These are phyloP conservation scores for Drosophila ustulata DNA, from an alignment of 2,888 invertebrate species.

Conservation along the genomic window DNA sequence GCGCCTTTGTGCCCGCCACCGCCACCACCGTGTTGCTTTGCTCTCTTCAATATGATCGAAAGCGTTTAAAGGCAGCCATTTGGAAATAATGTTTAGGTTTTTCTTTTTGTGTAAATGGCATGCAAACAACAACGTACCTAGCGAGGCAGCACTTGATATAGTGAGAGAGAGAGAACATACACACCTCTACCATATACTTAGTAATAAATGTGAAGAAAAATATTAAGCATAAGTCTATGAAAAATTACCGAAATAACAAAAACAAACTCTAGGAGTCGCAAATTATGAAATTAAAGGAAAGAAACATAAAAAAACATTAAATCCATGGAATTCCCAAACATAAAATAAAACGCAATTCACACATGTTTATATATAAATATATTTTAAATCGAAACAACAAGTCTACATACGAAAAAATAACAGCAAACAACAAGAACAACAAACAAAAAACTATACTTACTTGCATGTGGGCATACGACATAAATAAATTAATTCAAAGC, in stretches of 20 bases:
- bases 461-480: conserved; percentile 71
- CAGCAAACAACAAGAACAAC: conserved; percentile 2
- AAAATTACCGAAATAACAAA: conserved; percentile 58
- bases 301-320: conserved; percentile 61
- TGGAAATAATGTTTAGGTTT: conserved; percentile 15
- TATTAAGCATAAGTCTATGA: conserved; percentile 73
- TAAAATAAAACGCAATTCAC: conserved; percentile 63
- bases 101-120: conserved; percentile 20
- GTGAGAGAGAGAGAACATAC: conserved; percentile 58
- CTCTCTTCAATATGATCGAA: conserved; percentile 46
- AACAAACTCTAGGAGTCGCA: conserved; percentile 66
- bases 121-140: conserved; percentile 33
- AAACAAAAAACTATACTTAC: conserved; percentile 41
- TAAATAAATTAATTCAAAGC: conserved; percentile 69
- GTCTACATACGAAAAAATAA: conserved; percentile 25
- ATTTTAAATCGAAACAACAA: conserved; percentile 58
- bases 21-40: conserved; percentile 66
- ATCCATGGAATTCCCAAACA: conserved; percentile 69
- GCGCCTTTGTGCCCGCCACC: conserved; percentile 59
- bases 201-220: conserved; percentile 77
- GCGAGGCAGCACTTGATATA: conserved; percentile 58
- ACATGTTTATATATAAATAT: conserved; percentile 61
- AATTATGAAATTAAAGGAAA: conserved; percentile 69
- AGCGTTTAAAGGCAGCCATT: conserved; percentile 52
- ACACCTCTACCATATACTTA: conserved; percentile 78